Base-by-base conservation (phyloP, 2,797 vertebrate species). In the Macropus fuliginosus region DNA sequence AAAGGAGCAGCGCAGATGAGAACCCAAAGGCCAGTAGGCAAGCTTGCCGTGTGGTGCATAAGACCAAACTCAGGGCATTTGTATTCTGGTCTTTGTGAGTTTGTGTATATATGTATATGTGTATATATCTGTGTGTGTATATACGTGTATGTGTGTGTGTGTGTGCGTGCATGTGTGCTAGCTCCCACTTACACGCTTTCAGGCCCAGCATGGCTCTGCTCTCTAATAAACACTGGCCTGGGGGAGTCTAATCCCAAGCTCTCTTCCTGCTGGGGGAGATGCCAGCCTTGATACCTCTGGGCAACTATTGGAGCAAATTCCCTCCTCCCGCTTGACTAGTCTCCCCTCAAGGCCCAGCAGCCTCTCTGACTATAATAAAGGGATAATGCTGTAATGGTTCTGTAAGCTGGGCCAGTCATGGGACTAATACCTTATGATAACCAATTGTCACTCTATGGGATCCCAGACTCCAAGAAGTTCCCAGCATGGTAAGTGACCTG, bases 271-370 rank as follows among this genome's bases (percentile, higher is more conserved):
- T 92, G 93, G 55, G 93, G 96, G 92, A 97, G 96, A 97, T 94
- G 62, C 93, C 96, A 87, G 92, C 66, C 21, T 66, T 66, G 59
- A 94, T 94, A 96, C 40, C 21, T 87, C 74, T 87, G 74, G 74
- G 21, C 21, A 24, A 21, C 40, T 50, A 13, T 27, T 29, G 74
- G 74, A 87, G 74, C 40, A 27, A 87, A 3, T 40, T 87, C 74
- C 74, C 40, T 87, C 74, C 74, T 87, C 95, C 95, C 96, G 13
- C 91, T 95, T 29, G 95, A 92, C 91, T 95, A 50, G 93, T 94
- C 97, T 94, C 96, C 97, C 95, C 95, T 94, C 2, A 24, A 24
- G 56, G 92, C 96, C 89, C 92, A 92, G 11, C 92, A 96, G 97
- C 95, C 12, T 95, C 93, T 94, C 59, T n/a, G 92, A 0, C 1